Evolutionary conservation across 2,888 invertebrate genomes (phyloP).

Genomic region (Cosmia trapezina): DNA sequence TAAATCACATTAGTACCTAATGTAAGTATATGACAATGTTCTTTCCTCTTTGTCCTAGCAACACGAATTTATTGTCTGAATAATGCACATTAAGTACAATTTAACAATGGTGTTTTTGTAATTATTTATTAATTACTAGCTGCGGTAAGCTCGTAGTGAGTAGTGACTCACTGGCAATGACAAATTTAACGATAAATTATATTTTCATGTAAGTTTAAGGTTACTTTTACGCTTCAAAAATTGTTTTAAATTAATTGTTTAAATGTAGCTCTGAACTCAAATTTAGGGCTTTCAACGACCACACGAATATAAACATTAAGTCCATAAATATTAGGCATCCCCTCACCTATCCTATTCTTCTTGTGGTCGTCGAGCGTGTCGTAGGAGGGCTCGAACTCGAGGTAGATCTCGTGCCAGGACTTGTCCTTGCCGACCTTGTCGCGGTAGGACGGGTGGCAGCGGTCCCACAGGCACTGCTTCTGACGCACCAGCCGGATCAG

Average conservation of each 20-base stretch:
- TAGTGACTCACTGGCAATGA: not conserved
- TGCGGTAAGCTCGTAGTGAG: not conserved
- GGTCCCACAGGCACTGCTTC: slow-evolving; percentile 69
- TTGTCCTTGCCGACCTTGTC: slow-evolving; percentile 62
- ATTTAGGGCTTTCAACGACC: not conserved
- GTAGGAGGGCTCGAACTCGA: slow-evolving; percentile 68
- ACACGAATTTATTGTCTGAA: not conserved
- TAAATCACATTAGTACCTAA: not conserved
- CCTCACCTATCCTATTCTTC: slow-evolving; percentile 68
- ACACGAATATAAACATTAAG: no score
- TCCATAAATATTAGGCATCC: not conserved
- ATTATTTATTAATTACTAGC: slow-evolving; percentile 1
- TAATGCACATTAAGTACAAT: not conserved
- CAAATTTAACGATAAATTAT: not conserved
- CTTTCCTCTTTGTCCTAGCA: not conserved
- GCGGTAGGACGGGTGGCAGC: slow-evolving; percentile 59
- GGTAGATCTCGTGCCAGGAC: slow-evolving; percentile 71
- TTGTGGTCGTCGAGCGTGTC: slow-evolving; percentile 61
- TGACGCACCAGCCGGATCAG: slow-evolving; percentile 70
- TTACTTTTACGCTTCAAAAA: not conserved
- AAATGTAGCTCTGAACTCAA: not conserved
- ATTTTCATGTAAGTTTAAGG: not conserved
- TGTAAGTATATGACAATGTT: not conserved
- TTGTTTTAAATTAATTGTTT: not conserved
- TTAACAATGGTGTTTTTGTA: not conserved